phyloP scores from a whole-genome alignment of 2,113 vertebrate species.

The Cyprichromis sp. region DNA sequence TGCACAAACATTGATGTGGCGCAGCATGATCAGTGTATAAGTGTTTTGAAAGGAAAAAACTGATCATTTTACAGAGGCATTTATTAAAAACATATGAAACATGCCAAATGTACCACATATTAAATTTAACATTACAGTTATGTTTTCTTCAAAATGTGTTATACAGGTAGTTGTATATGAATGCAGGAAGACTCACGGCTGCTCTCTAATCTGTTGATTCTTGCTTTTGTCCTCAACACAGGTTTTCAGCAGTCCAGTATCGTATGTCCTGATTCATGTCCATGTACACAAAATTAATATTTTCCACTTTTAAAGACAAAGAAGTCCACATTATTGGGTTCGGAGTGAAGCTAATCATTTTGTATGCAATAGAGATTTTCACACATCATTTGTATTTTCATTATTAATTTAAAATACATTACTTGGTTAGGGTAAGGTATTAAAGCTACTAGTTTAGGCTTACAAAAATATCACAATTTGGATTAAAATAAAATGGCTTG shows the following conservation, averaged over 20 bases:
- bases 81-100: neutral
- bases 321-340: neutral
- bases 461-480: neutral
- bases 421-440: neutral
- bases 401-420: neutral
- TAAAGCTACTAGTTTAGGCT: neutral
- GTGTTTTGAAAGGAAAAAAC: neutral
- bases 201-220: neutral
- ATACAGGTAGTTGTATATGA: neutral
- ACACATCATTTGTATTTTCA: neutral
- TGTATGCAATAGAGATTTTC: neutral
- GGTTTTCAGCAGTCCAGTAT: neutral
- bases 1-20: neutral
- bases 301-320: neutral
- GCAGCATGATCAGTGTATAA: neutral
- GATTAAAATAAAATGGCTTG: neutral
- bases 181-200: neutral
- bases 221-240: neutral
- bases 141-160: neutral
- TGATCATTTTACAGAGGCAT: neutral
- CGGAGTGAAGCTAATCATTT: neutral
- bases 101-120: neutral
- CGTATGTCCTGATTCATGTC: neutral
- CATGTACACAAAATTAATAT: neutral
- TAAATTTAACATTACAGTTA: neutral